A percentile compares a stretch with the other conserved stretches of the same genome.
Evolutionary conservation across 2,113 vertebrate species (phyloP).

Genomic region (Lasiurus borealis): DNA sequence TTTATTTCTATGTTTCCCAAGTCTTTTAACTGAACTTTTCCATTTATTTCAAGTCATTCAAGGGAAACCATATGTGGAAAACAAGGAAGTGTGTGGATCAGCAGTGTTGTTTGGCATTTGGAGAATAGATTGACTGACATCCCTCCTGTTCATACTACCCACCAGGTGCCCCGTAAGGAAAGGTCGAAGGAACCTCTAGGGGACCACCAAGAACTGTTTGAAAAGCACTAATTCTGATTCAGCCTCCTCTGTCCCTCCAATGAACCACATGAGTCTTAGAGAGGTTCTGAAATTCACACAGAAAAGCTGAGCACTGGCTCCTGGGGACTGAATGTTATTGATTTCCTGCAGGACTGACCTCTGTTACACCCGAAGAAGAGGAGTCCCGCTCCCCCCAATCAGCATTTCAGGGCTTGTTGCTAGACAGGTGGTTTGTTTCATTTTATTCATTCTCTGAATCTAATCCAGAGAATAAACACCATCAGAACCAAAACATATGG

Average conservation of each 20-base stretch:
- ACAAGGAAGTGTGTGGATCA: neutral
- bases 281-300: neutral
- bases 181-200: neutral
- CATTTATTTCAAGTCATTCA: conserved; percentile 7
- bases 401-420: neutral
- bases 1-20: conserved; percentile 8
- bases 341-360: neutral
- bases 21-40: neutral
- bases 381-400: accelerated
- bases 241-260: neutral
- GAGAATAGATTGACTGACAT: conserved; percentile 4
- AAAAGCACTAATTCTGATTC: neutral
- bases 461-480: conserved; percentile 62
- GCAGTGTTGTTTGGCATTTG: neutral
- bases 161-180: neutral
- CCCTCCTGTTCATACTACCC: neutral
- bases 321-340: neutral
- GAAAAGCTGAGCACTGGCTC: neutral
- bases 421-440: conserved; percentile 28
- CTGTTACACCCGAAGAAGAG: neutral
- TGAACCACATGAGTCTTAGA: neutral
- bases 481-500: conserved; percentile 68
- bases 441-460: conserved; percentile 50
- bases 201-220: neutral
- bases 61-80: neutral